Evolutionary conservation across 1,140 invertebrate genomes (phyloP).

Genomic region (Notospermus geniculatus): DNA sequence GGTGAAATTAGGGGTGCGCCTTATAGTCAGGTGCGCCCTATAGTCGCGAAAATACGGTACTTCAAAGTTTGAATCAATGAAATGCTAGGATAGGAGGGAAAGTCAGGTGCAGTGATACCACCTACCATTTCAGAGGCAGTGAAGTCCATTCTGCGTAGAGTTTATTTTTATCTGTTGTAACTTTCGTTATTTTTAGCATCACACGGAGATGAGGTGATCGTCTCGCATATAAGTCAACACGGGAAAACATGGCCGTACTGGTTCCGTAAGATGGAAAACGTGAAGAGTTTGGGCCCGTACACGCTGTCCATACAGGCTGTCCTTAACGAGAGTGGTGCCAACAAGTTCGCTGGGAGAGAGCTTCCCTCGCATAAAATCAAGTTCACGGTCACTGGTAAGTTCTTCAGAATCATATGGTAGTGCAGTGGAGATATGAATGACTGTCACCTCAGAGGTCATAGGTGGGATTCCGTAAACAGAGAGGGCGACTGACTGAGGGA

Average conservation of each 20-base stretch:
- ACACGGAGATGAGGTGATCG: conserved; percentile 46
- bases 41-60: too few relatives aligned
- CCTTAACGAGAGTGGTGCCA: conserved; percentile 50
- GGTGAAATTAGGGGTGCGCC: too few relatives aligned
- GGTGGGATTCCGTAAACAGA: too few relatives aligned
- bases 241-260: conserved; percentile 55
- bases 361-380: conserved; percentile 47
- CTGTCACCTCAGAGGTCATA: too few relatives aligned
- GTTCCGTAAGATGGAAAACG: conserved; percentile 56
- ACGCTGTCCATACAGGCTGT: conserved; percentile 48
- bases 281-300: conserved; percentile 49
- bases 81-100: too few relatives aligned
- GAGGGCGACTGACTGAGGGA: too few relatives aligned
- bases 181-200: conserved; percentile 33
- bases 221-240: conserved; percentile 52
- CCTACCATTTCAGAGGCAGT: too few relatives aligned
- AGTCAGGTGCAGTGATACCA: too few relatives aligned
- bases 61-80: too few relatives aligned
- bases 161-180: background rate
- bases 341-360: conserved; percentile 43
- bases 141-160: background rate
- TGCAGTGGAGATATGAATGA: too few relatives aligned
- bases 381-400: conserved; percentile 50
- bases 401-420: too few relatives aligned
- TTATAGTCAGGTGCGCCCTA: too few relatives aligned